A percentile compares a stretch with the other conserved stretches of the same genome.
These are phyloP conservation scores for Pristionchus maxplancki DNA, from an alignment of 2,888 invertebrate species.

Conservation along the genomic window DNA sequence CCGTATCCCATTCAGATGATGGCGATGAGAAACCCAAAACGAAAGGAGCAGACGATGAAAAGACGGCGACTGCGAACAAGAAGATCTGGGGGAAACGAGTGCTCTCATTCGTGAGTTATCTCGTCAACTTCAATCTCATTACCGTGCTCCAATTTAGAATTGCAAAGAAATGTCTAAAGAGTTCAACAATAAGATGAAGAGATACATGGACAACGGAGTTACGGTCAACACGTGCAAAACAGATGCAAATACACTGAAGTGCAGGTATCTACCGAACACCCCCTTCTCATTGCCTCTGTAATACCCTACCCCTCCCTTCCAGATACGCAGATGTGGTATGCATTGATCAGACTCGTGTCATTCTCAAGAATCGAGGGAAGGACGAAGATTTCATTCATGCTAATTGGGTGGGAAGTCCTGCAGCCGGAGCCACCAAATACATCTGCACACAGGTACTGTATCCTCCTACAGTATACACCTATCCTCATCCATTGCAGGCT, in stretches of 20 bases:
- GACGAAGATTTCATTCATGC: slow-evolving; percentile 60
- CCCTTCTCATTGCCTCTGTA: not conserved
- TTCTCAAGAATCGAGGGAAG: not conserved
- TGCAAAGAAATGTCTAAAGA: not conserved
- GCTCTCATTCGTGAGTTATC: not conserved
- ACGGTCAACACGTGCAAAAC: not conserved
- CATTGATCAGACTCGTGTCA: slow-evolving; percentile 20
- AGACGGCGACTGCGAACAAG: not conserved
- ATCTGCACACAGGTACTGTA: slow-evolving; percentile 56
- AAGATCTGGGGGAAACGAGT: not conserved
- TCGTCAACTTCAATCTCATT: not conserved
- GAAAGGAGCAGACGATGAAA: not conserved
- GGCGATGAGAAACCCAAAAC: not conserved
- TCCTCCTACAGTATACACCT: not conserved
- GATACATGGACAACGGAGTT: not conserved
- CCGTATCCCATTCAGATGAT: not conserved
- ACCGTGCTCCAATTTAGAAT: not conserved
- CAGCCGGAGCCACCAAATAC: slow-evolving; percentile 51
- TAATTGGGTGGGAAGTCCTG: slow-evolving; percentile 49
- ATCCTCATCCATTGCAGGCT: slow-evolving; percentile 81
- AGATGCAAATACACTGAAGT: not conserved
- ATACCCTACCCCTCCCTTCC: not conserved
- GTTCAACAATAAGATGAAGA: slow-evolving; percentile 37
- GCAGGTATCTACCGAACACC: too few relatives aligned
- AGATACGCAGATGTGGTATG: slow-evolving; percentile 41